Conservation (phyloP, 2,797 vertebrate species). For the Manis crassicaudata region DNA sequence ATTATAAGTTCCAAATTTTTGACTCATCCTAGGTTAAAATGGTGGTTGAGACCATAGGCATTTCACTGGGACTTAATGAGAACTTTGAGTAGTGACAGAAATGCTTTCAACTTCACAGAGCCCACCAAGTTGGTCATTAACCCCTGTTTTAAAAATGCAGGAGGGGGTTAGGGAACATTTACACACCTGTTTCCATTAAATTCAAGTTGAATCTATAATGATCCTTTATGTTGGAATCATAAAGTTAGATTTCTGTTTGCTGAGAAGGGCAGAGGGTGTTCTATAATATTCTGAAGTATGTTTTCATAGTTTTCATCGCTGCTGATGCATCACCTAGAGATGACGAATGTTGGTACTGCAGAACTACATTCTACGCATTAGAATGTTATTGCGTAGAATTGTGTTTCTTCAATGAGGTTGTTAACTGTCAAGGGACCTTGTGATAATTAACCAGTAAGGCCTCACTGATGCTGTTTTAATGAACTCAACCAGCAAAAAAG, state of each 20-base stretch:
- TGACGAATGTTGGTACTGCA: background rate
- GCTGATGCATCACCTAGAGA: background rate
- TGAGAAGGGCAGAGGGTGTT: background rate
- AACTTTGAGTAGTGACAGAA: background rate
- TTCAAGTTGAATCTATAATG: background rate
- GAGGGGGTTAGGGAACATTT: constrained; percentile 28
- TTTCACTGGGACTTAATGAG: background rate
- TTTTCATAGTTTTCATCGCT: background rate
- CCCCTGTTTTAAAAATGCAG: background rate
- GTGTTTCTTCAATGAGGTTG: background rate
- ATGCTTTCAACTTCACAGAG: background rate
- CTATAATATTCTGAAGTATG: background rate
- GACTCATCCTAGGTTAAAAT: background rate
- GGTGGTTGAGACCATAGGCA: background rate
- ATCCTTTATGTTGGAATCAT: constrained; percentile 2
- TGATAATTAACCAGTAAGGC: constrained; percentile 35
- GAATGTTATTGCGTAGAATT: background rate
- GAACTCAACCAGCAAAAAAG: background rate
- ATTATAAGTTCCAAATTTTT: background rate
- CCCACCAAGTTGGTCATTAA: background rate
- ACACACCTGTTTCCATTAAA: background rate
- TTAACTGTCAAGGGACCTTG: background rate
- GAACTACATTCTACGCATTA: background rate
- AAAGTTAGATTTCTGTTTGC: background rate
- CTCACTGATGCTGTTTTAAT: background rate